Base-by-base conservation (phyloP, 1,140 invertebrate genomes). In the Pollicipes pollicipes region DNA sequence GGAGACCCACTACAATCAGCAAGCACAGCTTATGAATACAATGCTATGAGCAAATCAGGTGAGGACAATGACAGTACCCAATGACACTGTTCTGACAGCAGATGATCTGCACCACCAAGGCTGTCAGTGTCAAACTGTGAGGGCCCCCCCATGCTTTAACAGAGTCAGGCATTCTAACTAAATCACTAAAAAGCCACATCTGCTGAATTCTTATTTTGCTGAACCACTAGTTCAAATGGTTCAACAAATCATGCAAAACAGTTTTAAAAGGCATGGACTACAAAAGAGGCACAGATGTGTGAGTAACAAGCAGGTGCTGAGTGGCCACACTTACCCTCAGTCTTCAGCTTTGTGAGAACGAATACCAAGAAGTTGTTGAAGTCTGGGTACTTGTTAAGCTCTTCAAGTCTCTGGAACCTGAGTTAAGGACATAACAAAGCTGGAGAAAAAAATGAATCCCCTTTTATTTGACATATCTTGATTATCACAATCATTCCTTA, bases 281-380 rank as follows among this genome's bases (percentile, higher is more conserved):
- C 35, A 71, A 31, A 31, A 71, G 71, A 70, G 35, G 30, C 63
- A 27, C 45, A 27, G 35, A 68, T 70, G 35, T 8, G 6, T 17
- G 17, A 8, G 17, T 35, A 8, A 8, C 6, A 8, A 35, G 6
- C 6, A 35, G 17, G 35, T 8, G 35, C 17, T 35, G 35, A 35
- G 17, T 35, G 6, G 17, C 35, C 17, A 8, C 35, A 35, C 77
- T 82, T 83, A 86, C 88, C 87, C 88, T 97, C 92, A 72, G 87
- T 85, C 76, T 88, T 90, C 72, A 98, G 82, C 85, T 98, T 95
- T 68, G 95, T 97, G 73, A 99, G 83, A 75, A 99, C 94, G 83
- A 95, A 99, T 78, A 98, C 97, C 75, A 99, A 84, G 82, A 98
- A 99, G 79, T 97, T 98, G 82, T 98, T 98, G 81, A 99, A 99